A percentile compares a stretch with the other conserved stretches of the same genome.
Evolutionary conservation across 2,888 invertebrate species (phyloP).

Genomic region (Lasius fuliginosus): DNA sequence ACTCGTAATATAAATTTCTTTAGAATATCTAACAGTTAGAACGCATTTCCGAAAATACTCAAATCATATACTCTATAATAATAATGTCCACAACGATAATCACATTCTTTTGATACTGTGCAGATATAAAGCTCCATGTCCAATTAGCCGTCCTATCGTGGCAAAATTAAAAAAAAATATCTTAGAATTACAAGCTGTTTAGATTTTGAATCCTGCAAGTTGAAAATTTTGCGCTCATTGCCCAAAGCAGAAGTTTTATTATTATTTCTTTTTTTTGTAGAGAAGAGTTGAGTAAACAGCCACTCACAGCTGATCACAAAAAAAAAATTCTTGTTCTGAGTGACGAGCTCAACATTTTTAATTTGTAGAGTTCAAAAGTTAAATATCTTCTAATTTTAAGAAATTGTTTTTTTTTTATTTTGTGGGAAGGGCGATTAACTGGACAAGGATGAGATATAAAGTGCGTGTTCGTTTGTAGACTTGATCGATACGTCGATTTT

Average conservation of each 20-base stretch:
- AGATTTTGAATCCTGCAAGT: too few relatives aligned
- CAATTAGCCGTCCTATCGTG: not conserved
- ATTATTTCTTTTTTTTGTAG: too few relatives aligned
- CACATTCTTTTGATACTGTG: slow-evolving; percentile 22
- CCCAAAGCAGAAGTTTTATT: too few relatives aligned
- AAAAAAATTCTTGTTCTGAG: not conserved
- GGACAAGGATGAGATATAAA: not conserved
- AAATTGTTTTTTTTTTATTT: not conserved
- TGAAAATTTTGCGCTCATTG: too few relatives aligned
- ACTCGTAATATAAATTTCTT: slow-evolving; percentile 53
- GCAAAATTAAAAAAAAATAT: not conserved
- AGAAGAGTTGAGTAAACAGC: too few relatives aligned
- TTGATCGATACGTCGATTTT: slow-evolving; percentile 9
- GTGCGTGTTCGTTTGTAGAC: slow-evolving; percentile 25
- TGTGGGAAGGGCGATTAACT: not conserved
- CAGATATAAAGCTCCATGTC: not conserved
- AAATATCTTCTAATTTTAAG: not conserved
- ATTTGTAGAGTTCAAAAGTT: not conserved
- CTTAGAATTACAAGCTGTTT: too few relatives aligned
- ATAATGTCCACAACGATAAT: not conserved
- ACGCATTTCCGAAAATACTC: slow-evolving; percentile 60
- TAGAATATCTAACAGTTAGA: slow-evolving; percentile 49
- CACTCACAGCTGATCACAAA: too few relatives aligned
- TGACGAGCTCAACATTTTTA: not conserved
- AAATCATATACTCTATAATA: slow-evolving; percentile 32